These are phyloP conservation scores for Megaustenia siamemsis DNA, from an alignment of 2,888 invertebrate species.

Conservation along the genomic window DNA sequence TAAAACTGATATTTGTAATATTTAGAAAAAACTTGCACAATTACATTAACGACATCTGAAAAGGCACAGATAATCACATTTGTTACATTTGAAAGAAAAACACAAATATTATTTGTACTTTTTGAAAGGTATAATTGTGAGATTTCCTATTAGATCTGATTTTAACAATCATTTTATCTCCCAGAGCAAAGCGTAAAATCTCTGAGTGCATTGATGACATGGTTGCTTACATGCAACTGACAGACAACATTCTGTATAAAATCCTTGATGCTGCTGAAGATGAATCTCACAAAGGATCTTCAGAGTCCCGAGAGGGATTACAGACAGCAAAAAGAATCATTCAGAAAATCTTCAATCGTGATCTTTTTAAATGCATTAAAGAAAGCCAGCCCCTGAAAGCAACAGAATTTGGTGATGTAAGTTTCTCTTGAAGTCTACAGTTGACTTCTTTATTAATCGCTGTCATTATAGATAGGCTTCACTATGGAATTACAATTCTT, in stretches of 20 bases:
- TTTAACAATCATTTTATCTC: background rate
- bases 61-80: no score
- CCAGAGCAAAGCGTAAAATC: conserved; percentile 48
- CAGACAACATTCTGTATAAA: conserved; percentile 60
- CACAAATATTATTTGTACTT: no score
- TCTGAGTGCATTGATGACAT: conserved; percentile 64
- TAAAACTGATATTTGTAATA: background rate
- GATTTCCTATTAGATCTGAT: no score
- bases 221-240: conserved; percentile 63
- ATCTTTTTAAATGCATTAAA: conserved; percentile 56
- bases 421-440: background rate
- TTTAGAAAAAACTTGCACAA: no score
- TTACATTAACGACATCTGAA: no score
- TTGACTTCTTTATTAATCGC: no score
- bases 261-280: conserved; percentile 51
- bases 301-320: conserved; percentile 49
- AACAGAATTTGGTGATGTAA: background rate
- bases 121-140: no score
- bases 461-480: no score
- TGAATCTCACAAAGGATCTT: background rate
- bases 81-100: no score
- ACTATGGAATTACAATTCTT: no score
- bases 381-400: conserved; percentile 31
- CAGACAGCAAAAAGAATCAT: conserved; percentile 56
- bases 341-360: conserved; percentile 54